These are phyloP conservation scores for Tringa solitaria DNA, from an alignment of 2,113 vertebrate species.

Conservation along the genomic window DNA sequence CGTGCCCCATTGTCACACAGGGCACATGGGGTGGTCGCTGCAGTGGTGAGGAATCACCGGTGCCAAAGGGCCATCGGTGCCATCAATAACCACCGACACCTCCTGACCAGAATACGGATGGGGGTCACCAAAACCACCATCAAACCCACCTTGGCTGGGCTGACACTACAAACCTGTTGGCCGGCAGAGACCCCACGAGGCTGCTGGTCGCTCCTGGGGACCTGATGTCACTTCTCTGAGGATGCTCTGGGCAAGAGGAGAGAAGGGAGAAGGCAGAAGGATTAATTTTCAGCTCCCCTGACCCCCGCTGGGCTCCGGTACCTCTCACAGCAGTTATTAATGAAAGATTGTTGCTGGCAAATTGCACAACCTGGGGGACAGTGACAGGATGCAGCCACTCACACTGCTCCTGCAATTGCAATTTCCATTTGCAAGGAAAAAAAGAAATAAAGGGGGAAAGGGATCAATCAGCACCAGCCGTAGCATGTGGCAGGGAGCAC, in stretches of 20 bases:
- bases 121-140: not conserved
- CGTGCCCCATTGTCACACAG: not conserved
- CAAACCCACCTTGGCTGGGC: not conserved
- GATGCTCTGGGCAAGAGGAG: not conserved
- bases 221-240: fast-evolving
- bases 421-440: not conserved
- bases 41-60: not conserved
- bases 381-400: fast-evolving
- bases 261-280: not conserved
- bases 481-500: fast-evolving
- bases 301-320: not conserved
- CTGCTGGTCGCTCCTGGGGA: not conserved
- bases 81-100: not conserved
- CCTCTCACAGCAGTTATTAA: not conserved
- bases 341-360: not conserved
- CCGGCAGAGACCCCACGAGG: fast-evolving
- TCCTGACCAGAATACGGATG: fast-evolving
- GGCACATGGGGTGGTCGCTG: not conserved
- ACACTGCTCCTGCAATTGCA: too few species aligned
- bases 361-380: not conserved
- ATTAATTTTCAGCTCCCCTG: not conserved
- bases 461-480: not conserved
- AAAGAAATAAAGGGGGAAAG: not conserved
- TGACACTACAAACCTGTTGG: fast-evolving
- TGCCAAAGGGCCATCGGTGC: not conserved